Percentiles rank a stretch among this genome's conserved stretches.
These are phyloP conservation scores for Hermatobates lingyangjiaoensis DNA, from an alignment of 1,140 invertebrate species.

Conservation along the genomic window DNA sequence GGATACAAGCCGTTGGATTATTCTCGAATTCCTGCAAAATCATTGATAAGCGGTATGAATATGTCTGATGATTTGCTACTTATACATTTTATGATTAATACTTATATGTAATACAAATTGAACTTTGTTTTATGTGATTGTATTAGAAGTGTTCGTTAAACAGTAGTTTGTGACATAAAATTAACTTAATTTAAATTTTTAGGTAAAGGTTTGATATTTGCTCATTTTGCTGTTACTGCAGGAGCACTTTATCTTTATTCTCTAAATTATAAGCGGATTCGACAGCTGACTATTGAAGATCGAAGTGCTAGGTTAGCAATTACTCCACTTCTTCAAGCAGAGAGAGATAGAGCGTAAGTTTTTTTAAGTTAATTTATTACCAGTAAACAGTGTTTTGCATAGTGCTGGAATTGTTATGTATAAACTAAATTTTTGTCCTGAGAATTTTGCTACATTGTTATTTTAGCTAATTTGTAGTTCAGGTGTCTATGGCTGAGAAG, in stretches of 20 bases:
- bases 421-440: too few relatives aligned
- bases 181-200: neutral
- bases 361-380: too few relatives aligned
- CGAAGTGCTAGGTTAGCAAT: conserved; percentile 51
- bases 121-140: neutral
- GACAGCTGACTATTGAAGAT: conserved; percentile 44
- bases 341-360: conserved; percentile 37
- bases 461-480: too few relatives aligned
- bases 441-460: too few relatives aligned
- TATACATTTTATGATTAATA: conserved; percentile 11
- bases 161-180: neutral
- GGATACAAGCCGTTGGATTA: conserved; percentile 59
- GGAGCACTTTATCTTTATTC: conserved; percentile 35
- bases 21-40: conserved; percentile 46
- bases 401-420: too few relatives aligned
- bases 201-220: conserved; percentile 37
- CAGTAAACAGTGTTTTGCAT: too few relatives aligned
- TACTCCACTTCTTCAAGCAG: conserved; percentile 53
- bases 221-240: conserved; percentile 36
- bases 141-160: neutral
- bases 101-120: neutral
- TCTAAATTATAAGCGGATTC: conserved; percentile 29
- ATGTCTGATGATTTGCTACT: neutral
- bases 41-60: conserved; percentile 39
- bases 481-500: too few relatives aligned